A percentile compares a stretch with the other conserved stretches of the same genome.
These are phyloP conservation scores for Telmatochromis brichardi DNA, from an alignment of 2,113 vertebrate genomes.

Conservation along the genomic window DNA sequence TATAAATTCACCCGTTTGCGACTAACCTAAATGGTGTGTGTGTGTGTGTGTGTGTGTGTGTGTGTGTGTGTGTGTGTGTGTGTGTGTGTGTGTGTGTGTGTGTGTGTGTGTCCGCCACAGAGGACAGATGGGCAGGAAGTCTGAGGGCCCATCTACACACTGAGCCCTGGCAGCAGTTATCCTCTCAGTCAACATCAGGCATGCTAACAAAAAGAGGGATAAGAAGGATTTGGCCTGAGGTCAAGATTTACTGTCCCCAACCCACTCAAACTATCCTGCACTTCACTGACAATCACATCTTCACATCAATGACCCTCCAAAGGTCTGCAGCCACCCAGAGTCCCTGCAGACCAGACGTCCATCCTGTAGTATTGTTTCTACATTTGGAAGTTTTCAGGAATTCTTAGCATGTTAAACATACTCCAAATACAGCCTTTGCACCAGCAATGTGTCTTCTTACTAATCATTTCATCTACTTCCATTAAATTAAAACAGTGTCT, in stretches of 20 bases:
- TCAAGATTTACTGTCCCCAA: neutral
- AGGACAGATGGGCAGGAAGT: neutral
- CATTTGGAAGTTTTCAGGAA: neutral
- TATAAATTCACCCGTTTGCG: too few relatives aligned
- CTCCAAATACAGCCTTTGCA: neutral
- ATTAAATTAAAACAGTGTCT: neutral
- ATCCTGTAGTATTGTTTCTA: neutral
- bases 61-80: too few relatives aligned
- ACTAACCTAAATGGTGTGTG: too few relatives aligned
- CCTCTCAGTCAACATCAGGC: neutral
- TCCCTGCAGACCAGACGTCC: neutral
- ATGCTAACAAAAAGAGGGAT: neutral
- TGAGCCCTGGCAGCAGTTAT: neutral
- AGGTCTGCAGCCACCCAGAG: neutral
- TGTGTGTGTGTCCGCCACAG: neutral
- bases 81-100: too few relatives aligned
- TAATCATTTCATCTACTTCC: neutral
- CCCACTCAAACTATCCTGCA: neutral
- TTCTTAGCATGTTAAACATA: neutral
- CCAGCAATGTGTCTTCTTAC: neutral
- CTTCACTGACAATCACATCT: neutral
- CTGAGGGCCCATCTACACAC: neutral
- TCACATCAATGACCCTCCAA: neutral
- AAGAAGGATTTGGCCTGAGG: neutral
- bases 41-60: too few relatives aligned